phyloP scores from a whole-genome alignment of 2,797 vertebrate genomes.

The Alcedo quadribrachys region DNA sequence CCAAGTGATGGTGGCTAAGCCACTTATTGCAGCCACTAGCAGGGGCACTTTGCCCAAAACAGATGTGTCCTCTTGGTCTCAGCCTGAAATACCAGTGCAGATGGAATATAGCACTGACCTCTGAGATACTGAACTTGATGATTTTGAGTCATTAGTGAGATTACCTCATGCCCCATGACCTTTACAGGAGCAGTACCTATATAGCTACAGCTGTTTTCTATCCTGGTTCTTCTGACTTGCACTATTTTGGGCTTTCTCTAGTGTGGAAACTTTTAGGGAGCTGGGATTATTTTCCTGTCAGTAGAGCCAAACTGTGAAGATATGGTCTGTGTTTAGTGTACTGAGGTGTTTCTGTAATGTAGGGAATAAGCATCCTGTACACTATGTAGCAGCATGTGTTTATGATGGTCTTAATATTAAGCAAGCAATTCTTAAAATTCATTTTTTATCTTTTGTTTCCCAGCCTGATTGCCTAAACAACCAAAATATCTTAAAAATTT shows the following conservation, averaged over 20 bases:
- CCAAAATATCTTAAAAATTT: background rate
- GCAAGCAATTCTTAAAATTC: background rate
- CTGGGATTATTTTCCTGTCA: background rate
- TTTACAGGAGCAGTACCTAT: background rate
- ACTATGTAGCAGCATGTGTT: background rate
- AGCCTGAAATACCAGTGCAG: fast-evolving
- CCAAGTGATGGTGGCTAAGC: background rate
- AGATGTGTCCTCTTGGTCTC: background rate
- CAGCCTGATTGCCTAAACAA: background rate
- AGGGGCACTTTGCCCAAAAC: background rate
- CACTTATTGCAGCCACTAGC: background rate
- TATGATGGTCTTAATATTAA: background rate
- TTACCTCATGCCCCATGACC: background rate
- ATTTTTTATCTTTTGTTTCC: background rate
- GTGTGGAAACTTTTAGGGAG: background rate
- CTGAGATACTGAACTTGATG: background rate
- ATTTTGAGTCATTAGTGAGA: background rate
- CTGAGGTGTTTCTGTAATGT: background rate
- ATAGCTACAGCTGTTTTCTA: background rate
- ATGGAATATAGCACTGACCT: background rate
- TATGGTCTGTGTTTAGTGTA: background rate
- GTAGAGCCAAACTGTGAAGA: background rate
- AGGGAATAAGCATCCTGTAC: background rate
- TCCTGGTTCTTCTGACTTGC: background rate
- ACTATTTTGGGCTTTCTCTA: background rate